Conservation (phyloP, 2,797 vertebrate genomes). For the Todus mexicanus region DNA sequence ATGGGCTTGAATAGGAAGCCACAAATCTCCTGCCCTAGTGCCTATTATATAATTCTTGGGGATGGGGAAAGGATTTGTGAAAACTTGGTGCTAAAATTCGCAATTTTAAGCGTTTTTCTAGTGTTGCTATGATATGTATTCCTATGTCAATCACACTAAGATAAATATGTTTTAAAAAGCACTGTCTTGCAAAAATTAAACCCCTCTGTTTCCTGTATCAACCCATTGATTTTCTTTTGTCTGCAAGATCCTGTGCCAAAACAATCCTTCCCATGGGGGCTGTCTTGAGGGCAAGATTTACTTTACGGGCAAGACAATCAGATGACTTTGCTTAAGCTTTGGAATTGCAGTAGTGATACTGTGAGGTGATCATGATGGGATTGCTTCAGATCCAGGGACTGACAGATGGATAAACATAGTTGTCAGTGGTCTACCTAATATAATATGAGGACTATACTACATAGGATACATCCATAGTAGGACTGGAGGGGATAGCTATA, state of each 20-base stretch:
- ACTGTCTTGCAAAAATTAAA: not conserved
- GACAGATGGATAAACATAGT: not conserved
- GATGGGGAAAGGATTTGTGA: not conserved
- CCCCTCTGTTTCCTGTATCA: not conserved
- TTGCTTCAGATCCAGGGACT: not conserved
- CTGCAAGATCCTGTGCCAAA: not conserved
- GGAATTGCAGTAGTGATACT: not conserved
- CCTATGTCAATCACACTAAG: not conserved
- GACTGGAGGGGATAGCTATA: not conserved
- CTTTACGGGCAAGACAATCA: not conserved
- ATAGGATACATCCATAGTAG: not conserved
- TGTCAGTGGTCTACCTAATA: not conserved
- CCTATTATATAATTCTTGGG: not conserved
- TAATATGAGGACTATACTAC: not conserved
- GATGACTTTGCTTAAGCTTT: not conserved
- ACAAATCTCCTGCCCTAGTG: not conserved
- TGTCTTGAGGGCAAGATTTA: slow-evolving; percentile 4
- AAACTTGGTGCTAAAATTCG: not conserved
- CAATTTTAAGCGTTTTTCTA: not conserved
- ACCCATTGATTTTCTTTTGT: not conserved
- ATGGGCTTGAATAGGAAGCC: not conserved
- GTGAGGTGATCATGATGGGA: not conserved
- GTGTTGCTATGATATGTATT: not conserved
- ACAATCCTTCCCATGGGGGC: not conserved
- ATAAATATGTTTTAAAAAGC: not conserved